These are phyloP conservation scores for Chelmon rostratus DNA, from an alignment of 2,797 vertebrate species.

Conservation along the genomic window DNA sequence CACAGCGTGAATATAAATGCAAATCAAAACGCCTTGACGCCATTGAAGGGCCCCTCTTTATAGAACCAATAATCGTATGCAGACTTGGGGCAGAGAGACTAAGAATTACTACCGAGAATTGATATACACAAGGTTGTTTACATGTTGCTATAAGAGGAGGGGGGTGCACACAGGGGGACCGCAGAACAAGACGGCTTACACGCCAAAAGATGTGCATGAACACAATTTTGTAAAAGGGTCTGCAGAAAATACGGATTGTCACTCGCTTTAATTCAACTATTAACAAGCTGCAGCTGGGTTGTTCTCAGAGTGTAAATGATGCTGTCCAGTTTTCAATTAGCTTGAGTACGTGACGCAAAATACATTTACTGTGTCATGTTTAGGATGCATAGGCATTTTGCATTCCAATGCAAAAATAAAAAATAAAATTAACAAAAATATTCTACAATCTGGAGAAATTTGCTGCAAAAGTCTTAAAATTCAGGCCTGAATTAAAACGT, in stretches of 20 bases:
- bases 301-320: slow-evolving; percentile 54
- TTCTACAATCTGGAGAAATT: neutral
- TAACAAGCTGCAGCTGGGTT: slow-evolving; percentile 55
- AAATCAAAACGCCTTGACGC: slow-evolving; percentile 76
- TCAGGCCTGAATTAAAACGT: too few relatives aligned
- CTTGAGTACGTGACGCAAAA: slow-evolving; percentile 54
- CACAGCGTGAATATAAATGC: slow-evolving; percentile 82
- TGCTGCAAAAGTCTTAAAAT: slow-evolving; percentile 7
- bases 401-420: slow-evolving; percentile 2
- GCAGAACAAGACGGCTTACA: slow-evolving; percentile 41
- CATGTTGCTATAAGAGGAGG: slow-evolving; percentile 60
- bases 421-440: neutral
- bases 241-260: slow-evolving; percentile 59
- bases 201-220: slow-evolving; percentile 33
- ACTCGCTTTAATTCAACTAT: slow-evolving; percentile 63
- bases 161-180: slow-evolving; percentile 32
- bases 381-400: slow-evolving; percentile 23
- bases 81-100: slow-evolving; percentile 52
- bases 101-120: slow-evolving; percentile 74
- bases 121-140: slow-evolving; percentile 73
- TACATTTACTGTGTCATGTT: slow-evolving; percentile 32
- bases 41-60: slow-evolving; percentile 76
- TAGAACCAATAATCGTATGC: slow-evolving; percentile 84
- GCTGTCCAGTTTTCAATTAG: slow-evolving; percentile 53
- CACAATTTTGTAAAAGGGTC: slow-evolving; percentile 40